Conservation (phyloP, 2,797 vertebrate genomes). For the Ibycter americanus region DNA sequence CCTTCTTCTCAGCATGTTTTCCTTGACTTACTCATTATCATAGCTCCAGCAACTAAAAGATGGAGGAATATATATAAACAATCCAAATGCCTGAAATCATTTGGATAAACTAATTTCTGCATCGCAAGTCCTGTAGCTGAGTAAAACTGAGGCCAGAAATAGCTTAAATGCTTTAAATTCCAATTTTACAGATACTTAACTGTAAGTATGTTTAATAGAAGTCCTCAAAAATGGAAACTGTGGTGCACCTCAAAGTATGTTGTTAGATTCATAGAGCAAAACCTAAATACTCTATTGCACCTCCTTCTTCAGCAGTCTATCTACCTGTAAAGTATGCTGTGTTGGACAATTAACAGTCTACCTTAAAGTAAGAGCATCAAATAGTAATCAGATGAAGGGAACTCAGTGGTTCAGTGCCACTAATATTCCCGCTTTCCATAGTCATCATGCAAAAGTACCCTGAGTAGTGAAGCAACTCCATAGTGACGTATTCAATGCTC, state of each 20-base stretch:
- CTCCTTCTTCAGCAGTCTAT: not conserved
- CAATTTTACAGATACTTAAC: not conserved
- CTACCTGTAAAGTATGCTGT: not conserved
- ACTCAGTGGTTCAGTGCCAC: not conserved
- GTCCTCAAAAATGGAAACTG: not conserved
- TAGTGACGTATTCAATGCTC: not conserved
- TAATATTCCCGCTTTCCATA: not conserved
- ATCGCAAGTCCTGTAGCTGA: not conserved
- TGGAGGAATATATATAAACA: not conserved
- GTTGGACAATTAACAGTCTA: not conserved
- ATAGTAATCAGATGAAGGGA: not conserved
- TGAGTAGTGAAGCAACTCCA: not conserved
- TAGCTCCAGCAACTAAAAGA: not conserved
- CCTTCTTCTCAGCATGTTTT: not conserved
- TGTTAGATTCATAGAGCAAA: not conserved
- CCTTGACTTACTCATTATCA: not conserved
- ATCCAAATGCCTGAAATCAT: not conserved
- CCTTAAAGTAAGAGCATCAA: not conserved
- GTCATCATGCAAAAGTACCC: not conserved
- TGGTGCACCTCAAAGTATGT: not conserved
- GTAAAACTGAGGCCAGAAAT: not conserved
- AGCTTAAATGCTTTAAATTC: not conserved
- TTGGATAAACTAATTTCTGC: not conserved
- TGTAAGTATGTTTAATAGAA: not conserved
- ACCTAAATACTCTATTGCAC: not conserved